These are phyloP conservation scores for Cyprinodon variegatus DNA, from an alignment of 2,113 vertebrate species.

Conservation along the genomic window DNA sequence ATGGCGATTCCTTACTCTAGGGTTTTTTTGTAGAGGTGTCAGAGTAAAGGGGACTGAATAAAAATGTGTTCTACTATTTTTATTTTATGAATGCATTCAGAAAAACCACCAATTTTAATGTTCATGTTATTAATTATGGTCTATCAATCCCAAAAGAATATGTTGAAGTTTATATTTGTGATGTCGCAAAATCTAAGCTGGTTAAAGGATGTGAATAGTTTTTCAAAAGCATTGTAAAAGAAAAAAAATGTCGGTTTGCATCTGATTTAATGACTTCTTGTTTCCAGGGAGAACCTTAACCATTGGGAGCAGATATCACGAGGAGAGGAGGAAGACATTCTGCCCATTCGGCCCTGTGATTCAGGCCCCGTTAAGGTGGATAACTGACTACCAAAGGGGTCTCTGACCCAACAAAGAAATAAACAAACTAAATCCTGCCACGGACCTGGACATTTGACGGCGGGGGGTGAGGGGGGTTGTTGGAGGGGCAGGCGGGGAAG, in stretches of 20 bases:
- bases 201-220: background rate
- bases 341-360: conserved; percentile 74
- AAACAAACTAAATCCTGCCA: conserved; percentile 58
- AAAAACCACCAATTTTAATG: too few relatives aligned
- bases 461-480: background rate
- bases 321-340: conserved; percentile 86
- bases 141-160: background rate
- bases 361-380: conserved; percentile 87
- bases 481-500: background rate
- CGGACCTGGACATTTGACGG: conserved; percentile 49
- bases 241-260: background rate
- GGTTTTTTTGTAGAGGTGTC: too few relatives aligned
- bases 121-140: background rate
- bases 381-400: conserved; percentile 80
- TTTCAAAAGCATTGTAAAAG: background rate
- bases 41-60: too few relatives aligned
- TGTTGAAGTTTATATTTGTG: too few relatives aligned
- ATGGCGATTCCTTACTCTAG: too few relatives aligned
- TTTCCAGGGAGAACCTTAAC: conserved; percentile 89
- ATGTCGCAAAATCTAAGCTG: too few relatives aligned
- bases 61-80: too few relatives aligned
- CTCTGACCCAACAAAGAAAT: conserved; percentile 55
- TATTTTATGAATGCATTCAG: too few relatives aligned
- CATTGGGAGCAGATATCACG: conserved; percentile 94
- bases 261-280: conserved; percentile 26